Evolutionary conservation across 2,888 invertebrate species (phyloP).

Genomic region (Hetaerina titia): DNA sequence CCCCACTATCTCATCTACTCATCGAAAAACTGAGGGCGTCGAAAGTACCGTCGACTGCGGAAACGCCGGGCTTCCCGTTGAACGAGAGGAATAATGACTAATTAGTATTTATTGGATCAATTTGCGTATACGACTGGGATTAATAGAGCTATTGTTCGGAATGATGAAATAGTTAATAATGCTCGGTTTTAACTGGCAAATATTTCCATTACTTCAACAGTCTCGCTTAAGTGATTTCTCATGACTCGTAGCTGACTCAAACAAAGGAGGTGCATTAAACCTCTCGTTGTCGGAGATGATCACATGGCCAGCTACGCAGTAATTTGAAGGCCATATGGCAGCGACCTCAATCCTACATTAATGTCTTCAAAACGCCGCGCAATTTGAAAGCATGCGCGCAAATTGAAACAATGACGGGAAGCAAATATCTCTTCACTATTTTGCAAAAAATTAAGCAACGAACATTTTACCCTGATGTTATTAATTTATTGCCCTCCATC

Average conservation of each 20-base stretch:
- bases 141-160: background rate
- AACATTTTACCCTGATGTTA: no score
- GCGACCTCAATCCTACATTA: constrained; percentile 10
- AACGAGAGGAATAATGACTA: background rate
- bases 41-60: background rate
- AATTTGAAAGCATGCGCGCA: background rate
- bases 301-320: constrained; percentile 40
- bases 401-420: background rate
- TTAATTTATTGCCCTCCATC: no score
- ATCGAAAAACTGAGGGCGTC: background rate
- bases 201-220: background rate
- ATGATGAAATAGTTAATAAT: background rate
- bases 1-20: background rate
- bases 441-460: no score
- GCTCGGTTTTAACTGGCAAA: background rate
- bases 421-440: background rate
- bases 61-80: background rate
- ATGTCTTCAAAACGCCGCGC: constrained; percentile 27
- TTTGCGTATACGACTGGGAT: background rate
- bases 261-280: constrained; percentile 28
- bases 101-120: background rate
- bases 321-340: constrained; percentile 41
- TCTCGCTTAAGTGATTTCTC: background rate
- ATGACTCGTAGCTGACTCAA: background rate
- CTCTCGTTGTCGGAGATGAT: constrained; percentile 37